A percentile compares a stretch with the other conserved stretches of the same genome.
Evolutionary conservation across 2,113 vertebrate species (phyloP).

Genomic region (Hymenochirus boettgeri): DNA sequence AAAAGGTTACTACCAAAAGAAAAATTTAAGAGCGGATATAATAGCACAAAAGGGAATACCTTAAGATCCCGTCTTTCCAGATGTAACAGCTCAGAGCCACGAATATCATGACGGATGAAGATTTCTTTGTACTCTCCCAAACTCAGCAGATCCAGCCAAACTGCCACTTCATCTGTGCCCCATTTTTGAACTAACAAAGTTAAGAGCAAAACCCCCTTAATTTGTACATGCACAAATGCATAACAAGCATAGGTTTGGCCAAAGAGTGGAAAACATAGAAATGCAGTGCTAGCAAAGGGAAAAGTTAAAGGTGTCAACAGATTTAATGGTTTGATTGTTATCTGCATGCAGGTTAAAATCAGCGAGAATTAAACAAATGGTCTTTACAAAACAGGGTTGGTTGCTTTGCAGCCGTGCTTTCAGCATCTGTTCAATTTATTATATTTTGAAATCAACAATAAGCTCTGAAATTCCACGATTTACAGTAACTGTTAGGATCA

Average conservation of each 20-base stretch:
- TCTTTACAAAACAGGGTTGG: conserved; percentile 49
- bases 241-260: conserved; percentile 80
- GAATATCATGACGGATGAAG: conserved; percentile 97
- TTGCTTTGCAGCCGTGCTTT: conserved; percentile 56
- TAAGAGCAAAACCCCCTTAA: conserved; percentile 92
- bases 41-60: conserved; percentile 84
- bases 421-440: conserved; percentile 43
- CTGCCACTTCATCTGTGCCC: conserved; percentile 98
- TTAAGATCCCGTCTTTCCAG: conserved; percentile 98
- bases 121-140: conserved; percentile 98
- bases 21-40: conserved; percentile 59
- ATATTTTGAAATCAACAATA: conserved; percentile 10
- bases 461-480: conserved; percentile 16
- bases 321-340: conserved; percentile 45
- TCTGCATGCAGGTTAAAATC: conserved; percentile 68
- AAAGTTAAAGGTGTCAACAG: conserved; percentile 56
- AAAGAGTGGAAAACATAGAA: conserved; percentile 66
- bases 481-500: conserved; percentile 46
- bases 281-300: conserved; percentile 68
- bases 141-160: conserved; percentile 98
- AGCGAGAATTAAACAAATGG: conserved; percentile 46
- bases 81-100: conserved; percentile 96
- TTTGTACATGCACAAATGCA: conserved; percentile 76
- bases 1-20: conserved; percentile 55
- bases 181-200: conserved; percentile 98